phyloP scores from a whole-genome alignment of 1,140 invertebrate genomes.

The Ectropis grisescens region DNA sequence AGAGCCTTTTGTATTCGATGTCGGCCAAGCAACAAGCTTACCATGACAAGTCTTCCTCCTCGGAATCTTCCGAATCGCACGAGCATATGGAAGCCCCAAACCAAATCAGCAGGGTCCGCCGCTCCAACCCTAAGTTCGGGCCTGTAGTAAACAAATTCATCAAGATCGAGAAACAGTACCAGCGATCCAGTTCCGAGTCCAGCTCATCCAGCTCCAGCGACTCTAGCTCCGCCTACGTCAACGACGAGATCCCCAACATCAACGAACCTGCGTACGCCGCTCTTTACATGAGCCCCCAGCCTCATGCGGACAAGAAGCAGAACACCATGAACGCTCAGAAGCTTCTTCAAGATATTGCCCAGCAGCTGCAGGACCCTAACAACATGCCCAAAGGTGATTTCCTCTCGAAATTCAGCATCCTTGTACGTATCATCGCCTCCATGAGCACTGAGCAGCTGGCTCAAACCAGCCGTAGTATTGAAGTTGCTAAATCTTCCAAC shows the following conservation, averaged over 20 bases:
- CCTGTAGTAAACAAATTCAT: slow-evolving; percentile 6
- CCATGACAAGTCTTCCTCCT: slow-evolving; percentile 28
- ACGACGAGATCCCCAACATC: slow-evolving; percentile 52
- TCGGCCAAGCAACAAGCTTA: slow-evolving; percentile 27
- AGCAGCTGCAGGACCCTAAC: slow-evolving; percentile 71
- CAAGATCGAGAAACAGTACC: background rate
- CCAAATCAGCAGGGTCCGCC: slow-evolving; percentile 16
- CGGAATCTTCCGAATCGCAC: slow-evolving; percentile 35
- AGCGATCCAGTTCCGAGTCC: slow-evolving; percentile 13
- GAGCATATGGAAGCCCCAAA: slow-evolving; percentile 13
- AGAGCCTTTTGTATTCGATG: slow-evolving; percentile 71
- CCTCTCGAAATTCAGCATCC: slow-evolving; percentile 73
- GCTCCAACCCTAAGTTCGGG: slow-evolving; percentile 19
- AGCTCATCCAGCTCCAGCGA: slow-evolving; percentile 32
- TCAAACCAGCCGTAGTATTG: slow-evolving; percentile 49
- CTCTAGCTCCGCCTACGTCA: slow-evolving; percentile 50
- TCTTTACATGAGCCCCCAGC: slow-evolving; percentile 60
- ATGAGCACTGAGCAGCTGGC: slow-evolving; percentile 73
- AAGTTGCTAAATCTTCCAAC: slow-evolving; percentile 52
- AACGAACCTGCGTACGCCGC: slow-evolving; percentile 64
- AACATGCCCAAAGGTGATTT: slow-evolving; percentile 70
- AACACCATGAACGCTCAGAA: slow-evolving; percentile 56
- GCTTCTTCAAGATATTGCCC: slow-evolving; percentile 69
- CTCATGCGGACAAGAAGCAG: slow-evolving; percentile 43
- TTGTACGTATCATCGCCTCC: slow-evolving; percentile 70